These are phyloP conservation scores for Gephyroberyx darwinii DNA, from an alignment of 2,797 vertebrate species.

Conservation along the genomic window DNA sequence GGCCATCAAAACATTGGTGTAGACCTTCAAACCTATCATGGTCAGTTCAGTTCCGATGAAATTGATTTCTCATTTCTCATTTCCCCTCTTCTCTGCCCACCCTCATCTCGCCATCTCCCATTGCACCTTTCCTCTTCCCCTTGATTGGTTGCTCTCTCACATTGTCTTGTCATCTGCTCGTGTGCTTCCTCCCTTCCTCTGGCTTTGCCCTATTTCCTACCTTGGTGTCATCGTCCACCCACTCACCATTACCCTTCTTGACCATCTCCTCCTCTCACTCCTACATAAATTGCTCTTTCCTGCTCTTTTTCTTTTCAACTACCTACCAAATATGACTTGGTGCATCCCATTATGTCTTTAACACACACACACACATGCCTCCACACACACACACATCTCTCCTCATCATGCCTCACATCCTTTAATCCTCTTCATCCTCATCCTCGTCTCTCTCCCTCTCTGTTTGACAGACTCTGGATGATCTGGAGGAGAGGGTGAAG, in stretches of 20 bases:
- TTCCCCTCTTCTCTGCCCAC: neutral
- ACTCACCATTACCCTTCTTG: slow-evolving; percentile 3
- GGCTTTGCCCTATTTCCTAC: neutral
- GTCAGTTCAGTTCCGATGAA: neutral
- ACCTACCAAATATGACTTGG: neutral
- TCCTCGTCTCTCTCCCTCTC: slow-evolving; percentile 14
- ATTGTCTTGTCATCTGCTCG: slow-evolving; percentile 9
- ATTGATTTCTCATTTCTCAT: slow-evolving; percentile 2
- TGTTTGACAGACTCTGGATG: slow-evolving; percentile 86
- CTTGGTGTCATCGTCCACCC: slow-evolving; percentile 11
- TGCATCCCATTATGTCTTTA: neutral
- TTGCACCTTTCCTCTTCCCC: slow-evolving; percentile 10
- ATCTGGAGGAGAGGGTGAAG: slow-evolving; percentile 89
- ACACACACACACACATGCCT: no score
- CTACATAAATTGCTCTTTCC: neutral
- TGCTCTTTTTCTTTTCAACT: slow-evolving; percentile 11
- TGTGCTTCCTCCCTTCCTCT: neutral
- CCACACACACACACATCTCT: neutral
- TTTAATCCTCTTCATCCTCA: slow-evolving; percentile 7
- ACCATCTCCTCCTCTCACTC: neutral
- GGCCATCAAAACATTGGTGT: no score
- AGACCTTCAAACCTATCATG: no score
- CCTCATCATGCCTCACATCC: slow-evolving; percentile 11
- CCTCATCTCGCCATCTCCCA: slow-evolving; percentile 3
- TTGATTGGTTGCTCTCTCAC: slow-evolving; percentile 11